These are phyloP conservation scores for Leptinotarsa texana DNA, from an alignment of 1,140 invertebrate genomes.

Conservation along the genomic window DNA sequence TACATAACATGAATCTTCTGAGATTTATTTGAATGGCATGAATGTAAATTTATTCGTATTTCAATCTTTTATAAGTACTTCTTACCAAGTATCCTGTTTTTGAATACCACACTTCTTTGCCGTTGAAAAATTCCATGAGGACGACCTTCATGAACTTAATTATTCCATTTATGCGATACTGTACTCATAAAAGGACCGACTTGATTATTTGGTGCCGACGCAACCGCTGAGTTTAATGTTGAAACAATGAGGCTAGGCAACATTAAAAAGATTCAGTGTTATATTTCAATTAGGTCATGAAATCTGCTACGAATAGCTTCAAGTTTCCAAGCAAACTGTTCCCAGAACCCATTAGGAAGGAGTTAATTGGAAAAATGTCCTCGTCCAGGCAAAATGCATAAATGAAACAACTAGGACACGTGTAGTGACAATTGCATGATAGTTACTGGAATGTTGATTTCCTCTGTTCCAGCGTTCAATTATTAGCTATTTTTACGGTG, in stretches of 20 bases:
- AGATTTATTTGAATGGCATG: too few relatives aligned
- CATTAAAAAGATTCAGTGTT: not conserved
- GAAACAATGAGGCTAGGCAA: not conserved
- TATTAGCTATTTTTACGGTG: too few relatives aligned
- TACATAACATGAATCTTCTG: too few relatives aligned
- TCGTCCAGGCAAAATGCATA: not conserved
- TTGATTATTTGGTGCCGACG: constrained; percentile 2
- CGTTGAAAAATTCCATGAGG: not conserved
- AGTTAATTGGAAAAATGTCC: not conserved
- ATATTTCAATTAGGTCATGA: not conserved
- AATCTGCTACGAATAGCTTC: not conserved
- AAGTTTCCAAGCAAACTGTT: not conserved
- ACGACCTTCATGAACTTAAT: not conserved
- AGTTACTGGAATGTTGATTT: too few relatives aligned
- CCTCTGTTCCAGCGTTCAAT: too few relatives aligned
- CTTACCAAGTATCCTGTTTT: not conserved
- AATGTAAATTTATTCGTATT: too few relatives aligned
- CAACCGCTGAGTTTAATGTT: not conserved
- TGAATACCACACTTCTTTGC: not conserved
- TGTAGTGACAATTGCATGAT: too few relatives aligned
- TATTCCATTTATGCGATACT: not conserved
- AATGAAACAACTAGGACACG: too few relatives aligned
- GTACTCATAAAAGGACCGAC: not conserved
- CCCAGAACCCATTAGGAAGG: not conserved
- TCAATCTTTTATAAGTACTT: too few relatives aligned